Conservation (phyloP, 2,113 vertebrate species). For the Carassius carassius region DNA sequence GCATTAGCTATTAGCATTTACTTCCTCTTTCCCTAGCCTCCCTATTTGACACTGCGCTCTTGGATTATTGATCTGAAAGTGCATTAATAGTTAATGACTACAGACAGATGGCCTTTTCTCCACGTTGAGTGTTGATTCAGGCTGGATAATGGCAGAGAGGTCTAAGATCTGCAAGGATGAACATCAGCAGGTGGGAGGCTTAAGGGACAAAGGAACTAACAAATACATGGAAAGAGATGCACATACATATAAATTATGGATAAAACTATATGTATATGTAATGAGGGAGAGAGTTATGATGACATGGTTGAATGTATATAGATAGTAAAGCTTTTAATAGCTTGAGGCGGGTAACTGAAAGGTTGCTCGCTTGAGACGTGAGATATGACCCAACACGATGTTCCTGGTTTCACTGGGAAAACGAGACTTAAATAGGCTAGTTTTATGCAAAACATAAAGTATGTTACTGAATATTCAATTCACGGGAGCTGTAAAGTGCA, state of each 20-base stretch:
- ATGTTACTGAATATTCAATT: not conserved
- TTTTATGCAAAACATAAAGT: not conserved
- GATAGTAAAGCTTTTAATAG: not conserved
- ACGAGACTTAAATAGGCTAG: not conserved
- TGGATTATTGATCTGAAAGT: constrained; percentile 48
- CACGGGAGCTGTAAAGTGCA: not conserved
- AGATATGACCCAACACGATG: not conserved
- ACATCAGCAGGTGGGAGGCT: constrained; percentile 9
- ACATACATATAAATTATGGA: constrained; percentile 6
- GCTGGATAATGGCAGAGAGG: constrained; percentile 1
- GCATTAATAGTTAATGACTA: constrained; percentile 61
- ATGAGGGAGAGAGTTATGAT: constrained; percentile 11
- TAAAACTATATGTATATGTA: constrained; percentile 8
- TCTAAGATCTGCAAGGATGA: constrained; percentile 8
- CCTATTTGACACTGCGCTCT: constrained; percentile 22
- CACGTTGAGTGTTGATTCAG: constrained; percentile 8
- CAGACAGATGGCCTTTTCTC: constrained; percentile 45
- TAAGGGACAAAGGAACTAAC: constrained; percentile 1
- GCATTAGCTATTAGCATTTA: not conserved
- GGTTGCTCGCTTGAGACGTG: not conserved
- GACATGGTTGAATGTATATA: not conserved
- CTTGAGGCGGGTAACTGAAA: not conserved
- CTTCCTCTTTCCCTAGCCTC: not conserved
- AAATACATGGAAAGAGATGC: not conserved
- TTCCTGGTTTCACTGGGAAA: not conserved